A percentile compares a stretch with the other conserved stretches of the same genome.
These are phyloP conservation scores for Cranoglanis bouderius DNA, from an alignment of 2,113 vertebrate species.

Conservation along the genomic window DNA sequence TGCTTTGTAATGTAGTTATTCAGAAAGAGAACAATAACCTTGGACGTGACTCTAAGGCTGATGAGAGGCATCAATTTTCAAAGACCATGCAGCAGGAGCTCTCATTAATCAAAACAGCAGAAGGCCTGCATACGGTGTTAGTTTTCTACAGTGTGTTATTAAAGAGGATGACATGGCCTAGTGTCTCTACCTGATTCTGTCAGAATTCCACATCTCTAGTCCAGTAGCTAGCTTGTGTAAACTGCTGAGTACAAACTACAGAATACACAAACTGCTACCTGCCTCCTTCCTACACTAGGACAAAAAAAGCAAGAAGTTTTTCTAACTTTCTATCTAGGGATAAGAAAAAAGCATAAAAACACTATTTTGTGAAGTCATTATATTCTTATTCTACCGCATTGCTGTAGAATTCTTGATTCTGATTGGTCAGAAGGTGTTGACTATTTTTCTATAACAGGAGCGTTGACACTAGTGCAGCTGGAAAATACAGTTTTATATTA, in stretches of 20 bases:
- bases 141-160: conserved; percentile 73
- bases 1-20: conserved; percentile 8
- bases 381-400: too few relatives aligned
- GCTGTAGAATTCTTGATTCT: too few relatives aligned
- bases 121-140: conserved; percentile 60
- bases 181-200: conserved; percentile 13
- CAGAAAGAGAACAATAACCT: conserved; percentile 4
- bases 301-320: neutral
- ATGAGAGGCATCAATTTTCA: neutral
- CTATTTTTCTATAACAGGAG: too few relatives aligned
- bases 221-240: neutral
- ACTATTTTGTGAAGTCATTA: too few relatives aligned
- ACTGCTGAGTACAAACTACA: neutral
- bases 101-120: conserved; percentile 42
- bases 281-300: neutral
- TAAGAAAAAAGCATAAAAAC: neutral
- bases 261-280: neutral
- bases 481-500: too few relatives aligned
- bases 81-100: neutral
- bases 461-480: too few relatives aligned
- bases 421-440: too few relatives aligned
- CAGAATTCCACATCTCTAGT: neutral
- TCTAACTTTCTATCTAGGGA: neutral
- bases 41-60: neutral
- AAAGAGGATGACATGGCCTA: conserved; percentile 58